phyloP scores from a whole-genome alignment of 2,113 vertebrate genomes.

The Elachura formosa region DNA sequence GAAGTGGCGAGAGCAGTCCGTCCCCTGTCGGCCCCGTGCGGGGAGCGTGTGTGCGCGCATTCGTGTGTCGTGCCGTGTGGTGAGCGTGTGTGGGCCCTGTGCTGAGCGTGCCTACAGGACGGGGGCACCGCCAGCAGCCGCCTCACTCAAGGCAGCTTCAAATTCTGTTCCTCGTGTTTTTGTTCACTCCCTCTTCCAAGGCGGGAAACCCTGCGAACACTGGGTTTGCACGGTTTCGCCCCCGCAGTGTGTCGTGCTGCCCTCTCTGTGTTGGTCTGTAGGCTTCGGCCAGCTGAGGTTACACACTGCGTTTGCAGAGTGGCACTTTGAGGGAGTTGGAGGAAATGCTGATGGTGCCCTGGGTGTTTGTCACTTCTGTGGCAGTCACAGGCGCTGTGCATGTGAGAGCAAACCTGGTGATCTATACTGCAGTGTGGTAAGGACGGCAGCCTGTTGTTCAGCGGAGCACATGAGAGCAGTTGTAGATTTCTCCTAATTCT shows the following conservation, averaged over 20 bases:
- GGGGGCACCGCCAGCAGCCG: background rate
- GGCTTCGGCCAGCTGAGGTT: background rate
- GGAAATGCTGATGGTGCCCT: background rate
- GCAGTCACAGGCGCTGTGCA: background rate
- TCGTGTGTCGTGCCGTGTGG: conserved; percentile 58
- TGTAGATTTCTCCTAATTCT: background rate
- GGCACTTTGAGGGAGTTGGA: background rate
- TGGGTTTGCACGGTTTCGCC: conserved; percentile 31
- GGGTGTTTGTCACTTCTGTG: background rate
- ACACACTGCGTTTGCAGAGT: background rate
- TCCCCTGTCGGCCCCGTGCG: conserved; percentile 12
- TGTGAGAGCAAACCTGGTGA: background rate
- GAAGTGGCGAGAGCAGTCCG: background rate
- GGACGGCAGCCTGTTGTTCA: background rate
- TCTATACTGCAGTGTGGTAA: rapidly evolving
- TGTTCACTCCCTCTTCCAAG: conserved; percentile 47
- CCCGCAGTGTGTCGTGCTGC: conserved; percentile 23
- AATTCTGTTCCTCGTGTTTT: conserved; percentile 30
- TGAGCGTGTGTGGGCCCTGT: conserved; percentile 33
- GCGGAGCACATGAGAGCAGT: background rate
- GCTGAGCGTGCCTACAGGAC: background rate
- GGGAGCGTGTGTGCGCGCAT: conserved; percentile 51
- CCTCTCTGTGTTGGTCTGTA: background rate
- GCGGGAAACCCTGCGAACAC: conserved; percentile 52
- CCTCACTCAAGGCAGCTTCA: conserved; percentile 27